Conservation (phyloP, 2,797 vertebrate species). For the Chelon labrosus region DNA sequence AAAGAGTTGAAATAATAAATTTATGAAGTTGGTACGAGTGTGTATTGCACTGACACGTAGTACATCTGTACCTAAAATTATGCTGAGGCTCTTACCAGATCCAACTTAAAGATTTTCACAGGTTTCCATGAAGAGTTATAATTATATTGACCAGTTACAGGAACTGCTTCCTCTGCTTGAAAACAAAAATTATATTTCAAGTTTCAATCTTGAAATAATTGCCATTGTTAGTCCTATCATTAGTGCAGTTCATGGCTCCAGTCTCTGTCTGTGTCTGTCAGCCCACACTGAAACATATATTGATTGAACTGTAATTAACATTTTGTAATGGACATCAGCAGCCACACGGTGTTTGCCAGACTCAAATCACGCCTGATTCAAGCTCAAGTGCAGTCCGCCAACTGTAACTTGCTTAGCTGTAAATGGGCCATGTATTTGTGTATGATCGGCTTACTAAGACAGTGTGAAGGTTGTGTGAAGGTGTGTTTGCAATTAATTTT, state of each 20-base stretch:
- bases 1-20: too few relatives aligned
- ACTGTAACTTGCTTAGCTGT: too few relatives aligned
- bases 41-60: not conserved
- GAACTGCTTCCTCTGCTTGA: conserved; percentile 15
- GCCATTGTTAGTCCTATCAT: not conserved
- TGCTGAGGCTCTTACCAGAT: not conserved
- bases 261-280: conserved; percentile 27
- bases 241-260: conserved; percentile 1
- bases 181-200: conserved; percentile 8
- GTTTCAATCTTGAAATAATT: too few relatives aligned
- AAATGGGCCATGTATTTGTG: too few relatives aligned
- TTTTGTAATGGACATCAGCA: conserved; percentile 30
- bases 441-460: too few relatives aligned
- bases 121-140: conserved; percentile 18
- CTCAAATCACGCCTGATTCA: conserved; percentile 14
- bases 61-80: not conserved
- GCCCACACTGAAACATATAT: conserved; percentile 14
- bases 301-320: conserved; percentile 40
- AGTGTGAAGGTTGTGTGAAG: too few relatives aligned
- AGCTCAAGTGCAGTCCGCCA: too few relatives aligned
- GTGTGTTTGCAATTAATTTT: too few relatives aligned
- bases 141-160: not conserved
- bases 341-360: conserved; percentile 12
- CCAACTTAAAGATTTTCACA: conserved; percentile 10
- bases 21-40: not conserved